These are phyloP conservation scores for Gastrophryne carolinensis DNA, from an alignment of 2,797 vertebrate genomes.

Conservation along the genomic window DNA sequence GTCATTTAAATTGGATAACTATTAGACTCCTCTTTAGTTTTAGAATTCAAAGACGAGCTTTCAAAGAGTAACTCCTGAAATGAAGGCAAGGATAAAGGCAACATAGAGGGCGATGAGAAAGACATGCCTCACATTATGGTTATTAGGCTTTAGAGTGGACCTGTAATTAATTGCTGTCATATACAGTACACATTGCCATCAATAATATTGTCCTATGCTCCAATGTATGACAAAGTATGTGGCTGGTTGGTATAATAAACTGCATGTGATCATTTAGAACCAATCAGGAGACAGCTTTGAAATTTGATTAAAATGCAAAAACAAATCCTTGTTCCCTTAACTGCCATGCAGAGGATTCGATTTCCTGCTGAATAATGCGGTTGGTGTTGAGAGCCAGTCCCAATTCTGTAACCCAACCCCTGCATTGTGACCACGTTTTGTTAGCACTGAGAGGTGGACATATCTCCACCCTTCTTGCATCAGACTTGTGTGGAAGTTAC, in stretches of 20 bases:
- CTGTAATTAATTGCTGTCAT: neutral
- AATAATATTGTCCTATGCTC: neutral
- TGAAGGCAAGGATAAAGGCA: neutral
- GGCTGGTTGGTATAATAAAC: neutral
- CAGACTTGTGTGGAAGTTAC: too few species aligned
- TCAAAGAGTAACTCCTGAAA: constrained; percentile 8
- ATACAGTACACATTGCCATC: neutral
- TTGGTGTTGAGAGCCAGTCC: too few species aligned
- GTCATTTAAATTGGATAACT: constrained; percentile 25
- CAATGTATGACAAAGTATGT: neutral
- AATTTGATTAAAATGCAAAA: too few species aligned
- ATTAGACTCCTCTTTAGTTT: constrained; percentile 12
- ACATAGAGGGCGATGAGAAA: neutral
- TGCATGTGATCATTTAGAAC: neutral
- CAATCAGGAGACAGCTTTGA: too few species aligned
- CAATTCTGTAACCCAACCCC: too few species aligned
- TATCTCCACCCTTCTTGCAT: too few species aligned
- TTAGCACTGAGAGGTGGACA: too few species aligned
- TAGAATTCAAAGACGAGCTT: neutral
- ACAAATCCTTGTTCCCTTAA: too few species aligned
- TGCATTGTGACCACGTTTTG: too few species aligned
- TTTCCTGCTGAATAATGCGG: too few species aligned
- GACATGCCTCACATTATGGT: neutral
- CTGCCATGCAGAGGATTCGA: too few species aligned
- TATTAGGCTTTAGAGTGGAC: neutral